Evolutionary conservation across 2,888 invertebrate genomes (phyloP).

Genomic region (Clunio marinus): DNA sequence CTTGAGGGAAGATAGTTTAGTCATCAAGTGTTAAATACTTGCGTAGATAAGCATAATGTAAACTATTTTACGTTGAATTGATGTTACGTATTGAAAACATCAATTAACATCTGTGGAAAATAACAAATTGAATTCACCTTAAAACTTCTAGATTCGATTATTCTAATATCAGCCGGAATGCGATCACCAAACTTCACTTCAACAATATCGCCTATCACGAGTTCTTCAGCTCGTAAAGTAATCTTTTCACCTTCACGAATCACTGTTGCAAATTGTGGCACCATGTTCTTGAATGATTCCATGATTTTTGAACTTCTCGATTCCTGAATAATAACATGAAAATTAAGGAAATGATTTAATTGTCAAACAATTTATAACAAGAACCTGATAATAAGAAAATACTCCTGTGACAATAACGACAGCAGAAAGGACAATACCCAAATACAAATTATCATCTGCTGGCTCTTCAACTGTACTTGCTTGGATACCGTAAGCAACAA

Average conservation of each 20-base stretch:
- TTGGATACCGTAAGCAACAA: slow-evolving; percentile 92
- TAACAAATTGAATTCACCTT: slow-evolving; percentile 71
- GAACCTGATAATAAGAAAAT: slow-evolving; percentile 99
- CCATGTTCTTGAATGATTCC: slow-evolving; percentile 99
- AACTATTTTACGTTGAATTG: too few species aligned
- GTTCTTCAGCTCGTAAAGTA: slow-evolving; percentile 86
- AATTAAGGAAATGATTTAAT: neutral
- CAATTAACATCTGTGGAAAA: too few species aligned
- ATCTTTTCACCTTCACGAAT: slow-evolving; percentile 92
- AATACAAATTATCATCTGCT: slow-evolving; percentile 93
- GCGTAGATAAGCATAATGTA: neutral
- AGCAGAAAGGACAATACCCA: slow-evolving; percentile 91
- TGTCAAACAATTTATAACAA: too few species aligned
- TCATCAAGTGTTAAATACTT: neutral
- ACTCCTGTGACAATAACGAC: slow-evolving; percentile 98
- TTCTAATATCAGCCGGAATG: slow-evolving; percentile 95
- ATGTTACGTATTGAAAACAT: too few species aligned
- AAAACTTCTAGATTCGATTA: slow-evolving; percentile 91
- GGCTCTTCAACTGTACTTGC: slow-evolving; percentile 93
- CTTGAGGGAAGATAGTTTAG: too few species aligned
- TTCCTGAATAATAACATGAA: slow-evolving; percentile 53
- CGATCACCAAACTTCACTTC: slow-evolving; percentile 99
- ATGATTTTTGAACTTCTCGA: slow-evolving; percentile 98
- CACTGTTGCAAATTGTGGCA: slow-evolving; percentile 91
- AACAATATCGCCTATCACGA: slow-evolving; percentile 95